Evolutionary conservation across 2,888 invertebrate genomes (phyloP).

Genomic region (Argyra leucocephala): DNA sequence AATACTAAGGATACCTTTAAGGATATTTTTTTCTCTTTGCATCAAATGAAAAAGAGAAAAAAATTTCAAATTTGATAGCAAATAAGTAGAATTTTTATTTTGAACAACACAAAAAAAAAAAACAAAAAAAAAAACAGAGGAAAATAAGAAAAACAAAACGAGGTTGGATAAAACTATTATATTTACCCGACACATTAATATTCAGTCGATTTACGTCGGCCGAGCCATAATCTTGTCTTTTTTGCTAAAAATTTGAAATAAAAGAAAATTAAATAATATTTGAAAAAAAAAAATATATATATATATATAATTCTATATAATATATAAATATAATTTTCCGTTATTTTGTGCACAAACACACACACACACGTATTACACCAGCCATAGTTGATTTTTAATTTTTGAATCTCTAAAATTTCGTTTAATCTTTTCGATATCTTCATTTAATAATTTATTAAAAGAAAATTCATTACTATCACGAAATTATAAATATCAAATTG

Average conservation of each 20-base stretch:
- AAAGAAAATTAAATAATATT: background rate
- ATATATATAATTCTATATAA: background rate
- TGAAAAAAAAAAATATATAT: background rate
- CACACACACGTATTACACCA: conserved; percentile 12
- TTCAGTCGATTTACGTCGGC: conserved; percentile 43
- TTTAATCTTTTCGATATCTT: background rate
- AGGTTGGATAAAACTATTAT: conserved; percentile 16
- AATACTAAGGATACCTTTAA: too few species aligned
- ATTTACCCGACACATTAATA: conserved; percentile 16
- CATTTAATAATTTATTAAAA: background rate
- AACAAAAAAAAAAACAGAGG: conserved; percentile 5
- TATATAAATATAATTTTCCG: conserved; percentile 15
- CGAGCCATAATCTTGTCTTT: conserved; percentile 33
- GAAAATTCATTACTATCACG: background rate
- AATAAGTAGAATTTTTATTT: too few species aligned
- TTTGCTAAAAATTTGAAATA: conserved; percentile 14
- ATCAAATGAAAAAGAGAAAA: too few species aligned
- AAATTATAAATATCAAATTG: too few species aligned
- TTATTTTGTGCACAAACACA: conserved; percentile 17
- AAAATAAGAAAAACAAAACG: conserved; percentile 10
- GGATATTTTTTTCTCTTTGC: too few species aligned
- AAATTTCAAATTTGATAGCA: too few species aligned
- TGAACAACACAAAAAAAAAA: conserved; percentile 12
- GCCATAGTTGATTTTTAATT: background rate
- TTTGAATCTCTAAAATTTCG: background rate